phyloP scores from a whole-genome alignment of 2,888 invertebrate genomes.

The Dexiosoma caninum region DNA sequence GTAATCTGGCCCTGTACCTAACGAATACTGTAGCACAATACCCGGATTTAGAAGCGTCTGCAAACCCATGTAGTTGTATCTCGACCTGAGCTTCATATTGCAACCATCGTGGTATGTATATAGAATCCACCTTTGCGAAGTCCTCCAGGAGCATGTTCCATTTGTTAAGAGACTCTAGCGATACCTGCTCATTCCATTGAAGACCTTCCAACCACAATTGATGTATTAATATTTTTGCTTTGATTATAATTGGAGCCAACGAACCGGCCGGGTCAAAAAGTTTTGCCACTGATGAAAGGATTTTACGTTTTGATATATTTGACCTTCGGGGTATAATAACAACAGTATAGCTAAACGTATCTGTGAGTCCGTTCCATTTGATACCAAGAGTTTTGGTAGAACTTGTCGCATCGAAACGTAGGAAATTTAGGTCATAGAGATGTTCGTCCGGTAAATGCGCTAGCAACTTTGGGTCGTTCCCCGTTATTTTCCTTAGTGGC shows the following conservation, averaged over 20 bases:
- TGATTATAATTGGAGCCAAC: not conserved
- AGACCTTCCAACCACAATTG: not conserved
- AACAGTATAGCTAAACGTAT: not conserved
- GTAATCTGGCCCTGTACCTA: not conserved
- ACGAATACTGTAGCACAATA: conserved; percentile 3
- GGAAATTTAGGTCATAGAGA: not conserved
- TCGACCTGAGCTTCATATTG: not conserved
- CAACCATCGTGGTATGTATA: not conserved
- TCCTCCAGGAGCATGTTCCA: not conserved
- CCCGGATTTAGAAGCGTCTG: not conserved
- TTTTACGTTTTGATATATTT: not conserved
- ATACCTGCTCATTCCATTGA: not conserved
- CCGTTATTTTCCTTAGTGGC: not conserved
- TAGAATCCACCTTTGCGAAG: not conserved
- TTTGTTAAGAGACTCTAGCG: not conserved
- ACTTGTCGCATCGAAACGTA: not conserved
- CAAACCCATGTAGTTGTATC: conserved; percentile 16
- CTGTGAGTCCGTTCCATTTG: not conserved
- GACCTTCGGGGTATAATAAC: not conserved
- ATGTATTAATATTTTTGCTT: not conserved
- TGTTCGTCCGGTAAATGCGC: not conserved
- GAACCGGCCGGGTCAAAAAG: not conserved
- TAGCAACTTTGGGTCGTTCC: not conserved
- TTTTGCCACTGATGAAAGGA: not conserved
- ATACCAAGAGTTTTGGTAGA: not conserved